A percentile compares a stretch with the other conserved stretches of the same genome.
Conservation (phyloP, 2,113 vertebrate genomes). For the Macrotus californicus region DNA sequence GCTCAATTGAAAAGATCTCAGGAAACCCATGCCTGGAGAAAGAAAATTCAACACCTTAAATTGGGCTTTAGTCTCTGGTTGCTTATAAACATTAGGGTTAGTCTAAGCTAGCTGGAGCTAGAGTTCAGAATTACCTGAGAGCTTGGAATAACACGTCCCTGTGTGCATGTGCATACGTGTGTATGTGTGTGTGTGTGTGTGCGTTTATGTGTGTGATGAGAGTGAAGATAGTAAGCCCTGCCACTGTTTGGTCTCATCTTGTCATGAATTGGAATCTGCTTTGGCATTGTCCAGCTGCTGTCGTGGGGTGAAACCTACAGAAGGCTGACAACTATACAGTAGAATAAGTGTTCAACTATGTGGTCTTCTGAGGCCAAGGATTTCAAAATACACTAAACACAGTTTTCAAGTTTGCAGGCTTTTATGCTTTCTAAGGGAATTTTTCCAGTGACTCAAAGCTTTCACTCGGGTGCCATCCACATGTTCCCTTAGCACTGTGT, state of each 20-base stretch:
- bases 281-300: slow-evolving; percentile 14
- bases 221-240: neutral
- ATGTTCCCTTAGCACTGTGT: neutral
- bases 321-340: neutral
- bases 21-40: neutral
- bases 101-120: neutral
- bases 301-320: slow-evolving; percentile 37
- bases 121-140: neutral
- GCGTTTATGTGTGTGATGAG: neutral
- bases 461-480: neutral
- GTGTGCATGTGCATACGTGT: neutral
- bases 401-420: slow-evolving; percentile 25
- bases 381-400: slow-evolving; percentile 47
- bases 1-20: neutral
- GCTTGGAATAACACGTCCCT: neutral
- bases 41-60: slow-evolving; percentile 49
- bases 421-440: slow-evolving; percentile 22
- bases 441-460: neutral
- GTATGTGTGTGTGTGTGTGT: neutral
- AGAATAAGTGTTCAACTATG: slow-evolving; percentile 48
- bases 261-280: neutral
- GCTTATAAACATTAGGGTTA: slow-evolving; percentile 26
- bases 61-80: slow-evolving; percentile 32
- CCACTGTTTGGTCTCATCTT: neutral
- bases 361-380: slow-evolving; percentile 56